Base-by-base conservation (phyloP, 2,888 invertebrate species). In the Geophilus truncorum region DNA sequence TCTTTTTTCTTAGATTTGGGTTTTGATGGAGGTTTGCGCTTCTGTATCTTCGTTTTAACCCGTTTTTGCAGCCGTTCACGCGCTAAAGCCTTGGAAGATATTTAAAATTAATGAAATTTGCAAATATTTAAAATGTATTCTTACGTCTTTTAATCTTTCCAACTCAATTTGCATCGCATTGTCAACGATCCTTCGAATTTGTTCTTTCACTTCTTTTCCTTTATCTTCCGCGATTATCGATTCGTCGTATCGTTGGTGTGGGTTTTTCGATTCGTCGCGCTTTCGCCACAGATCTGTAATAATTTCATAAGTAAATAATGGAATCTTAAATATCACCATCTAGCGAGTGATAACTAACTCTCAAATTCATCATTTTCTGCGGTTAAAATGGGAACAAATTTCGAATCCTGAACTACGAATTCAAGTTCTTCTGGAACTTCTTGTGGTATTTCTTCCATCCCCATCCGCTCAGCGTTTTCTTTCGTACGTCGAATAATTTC, bases 151-250 rank as follows among this genome's bases (percentile, higher is more conserved):
- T 25, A 91, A 87, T 75, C 89, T 88, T 83, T 91, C 90, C 80
- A 92, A 88, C 83, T 92, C 91, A 36, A 87, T 85, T 82, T 90
- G 86, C 86, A 90, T 88, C 87, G 89, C 87, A 10, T 87, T 84
- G 85, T 96, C 95, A 0, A 96, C 95, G 15, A 92, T 90, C 81
- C 92, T 90, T 83, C 95, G 89, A 81, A 97, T 90, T 86, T 96
- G 95, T 81, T 91, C 90, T 86, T 96, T 95, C 82, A 97, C 91
- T 87, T 93, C 93, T 0, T 90, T 88, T 85, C 93, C 91, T 87
- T 96, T 96, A 82, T 95, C 94, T 81, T 91, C 90, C 85, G 93
- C 92, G 84, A 97, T 93, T 88, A 97, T 93, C 82, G 94, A 93
- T 80, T 90, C 90, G 85, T 96, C 94, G 84, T 93, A 92, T 28